Base-by-base conservation (phyloP, 1,140 invertebrate genomes). In the Magallana ariakensis region DNA sequence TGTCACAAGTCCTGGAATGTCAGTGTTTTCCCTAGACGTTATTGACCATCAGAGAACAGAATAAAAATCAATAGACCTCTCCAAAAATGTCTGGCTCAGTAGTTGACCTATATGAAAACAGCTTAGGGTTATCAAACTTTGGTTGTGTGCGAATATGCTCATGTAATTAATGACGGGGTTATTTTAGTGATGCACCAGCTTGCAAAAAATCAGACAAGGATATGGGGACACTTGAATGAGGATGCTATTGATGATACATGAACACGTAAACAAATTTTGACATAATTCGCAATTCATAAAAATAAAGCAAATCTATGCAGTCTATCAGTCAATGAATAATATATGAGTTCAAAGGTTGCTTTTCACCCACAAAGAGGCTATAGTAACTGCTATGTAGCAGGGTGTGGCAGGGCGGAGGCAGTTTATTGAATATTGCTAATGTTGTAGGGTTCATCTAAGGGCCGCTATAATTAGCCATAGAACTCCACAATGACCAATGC, bases 1-100 rank as follows among this genome's bases (percentile, higher is more conserved):
- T 46, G 33, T 46, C 33, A 60, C 58, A 13, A 60, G 58, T n/a
- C 15, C 15, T 11, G 11, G 58, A 60, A 60, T 60, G 58, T 60
- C 58, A 60, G 15, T 13, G 58, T 11, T 60, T n/a, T n/a, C 58
- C n/a, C 15, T 60, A 60, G 22, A 75, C 66, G 33, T 26, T 75
- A 33, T 75, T 75, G 66, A 75, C 66, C 66, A 75, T 75, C 33
- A 75, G 11, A 75, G 66, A 75, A 26, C 22, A 75, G 66, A 75
- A 75, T 26, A 33, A 75, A 75, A 75, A 75, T 75, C 66, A 75
- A 75, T 75, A 75, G 7, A 22, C 11, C 66, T 33, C 66, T 70
- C 66, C 33, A 8, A 75, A 75, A 75, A 75, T 75, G 66, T 75
- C 66, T 75, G 66, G 66, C 22, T 75, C 22, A 19, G 33, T 26